Percentiles rank a stretch among this genome's conserved stretches.
These are phyloP conservation scores for Drosophila prolongata DNA, from an alignment of 2,888 invertebrate species.

Conservation along the genomic window DNA sequence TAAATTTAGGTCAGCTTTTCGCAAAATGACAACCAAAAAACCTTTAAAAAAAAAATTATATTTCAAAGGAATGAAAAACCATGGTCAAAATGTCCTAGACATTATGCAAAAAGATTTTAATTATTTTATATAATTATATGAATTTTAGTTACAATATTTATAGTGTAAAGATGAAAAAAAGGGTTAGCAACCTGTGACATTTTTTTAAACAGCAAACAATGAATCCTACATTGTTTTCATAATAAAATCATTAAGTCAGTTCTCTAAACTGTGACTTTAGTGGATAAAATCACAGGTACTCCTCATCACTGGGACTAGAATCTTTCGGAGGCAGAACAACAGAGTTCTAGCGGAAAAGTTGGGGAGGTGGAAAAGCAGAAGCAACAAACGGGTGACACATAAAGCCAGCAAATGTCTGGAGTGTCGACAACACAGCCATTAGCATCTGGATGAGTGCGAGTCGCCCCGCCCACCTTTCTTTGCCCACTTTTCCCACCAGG, in stretches of 20 bases:
- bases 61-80: too few relatives aligned
- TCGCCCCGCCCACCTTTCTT: background rate
- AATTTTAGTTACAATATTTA: too few relatives aligned
- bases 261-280: background rate
- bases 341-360: background rate
- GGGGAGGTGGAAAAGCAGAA: slow-evolving; percentile 5
- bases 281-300: slow-evolving; percentile 11
- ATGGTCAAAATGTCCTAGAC: too few relatives aligned
- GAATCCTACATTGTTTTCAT: too few relatives aligned
- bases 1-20: too few relatives aligned
- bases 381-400: slow-evolving; percentile 44
- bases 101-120: too few relatives aligned
- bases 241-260: background rate
- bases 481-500: slow-evolving; percentile 18
- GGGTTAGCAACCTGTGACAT: too few relatives aligned
- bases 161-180: too few relatives aligned
- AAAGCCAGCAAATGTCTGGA: slow-evolving; percentile 53
- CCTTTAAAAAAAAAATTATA: too few relatives aligned
- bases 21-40: too few relatives aligned
- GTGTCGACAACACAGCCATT: slow-evolving; percentile 75
- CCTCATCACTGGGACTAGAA: slow-evolving; percentile 28
- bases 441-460: slow-evolving; percentile 63
- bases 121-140: too few relatives aligned
- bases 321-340: slow-evolving; percentile 12
- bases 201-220: too few relatives aligned